Evolutionary conservation across 2,113 vertebrate species (phyloP).

Genomic region (Gymnobelideus leadbeateri): DNA sequence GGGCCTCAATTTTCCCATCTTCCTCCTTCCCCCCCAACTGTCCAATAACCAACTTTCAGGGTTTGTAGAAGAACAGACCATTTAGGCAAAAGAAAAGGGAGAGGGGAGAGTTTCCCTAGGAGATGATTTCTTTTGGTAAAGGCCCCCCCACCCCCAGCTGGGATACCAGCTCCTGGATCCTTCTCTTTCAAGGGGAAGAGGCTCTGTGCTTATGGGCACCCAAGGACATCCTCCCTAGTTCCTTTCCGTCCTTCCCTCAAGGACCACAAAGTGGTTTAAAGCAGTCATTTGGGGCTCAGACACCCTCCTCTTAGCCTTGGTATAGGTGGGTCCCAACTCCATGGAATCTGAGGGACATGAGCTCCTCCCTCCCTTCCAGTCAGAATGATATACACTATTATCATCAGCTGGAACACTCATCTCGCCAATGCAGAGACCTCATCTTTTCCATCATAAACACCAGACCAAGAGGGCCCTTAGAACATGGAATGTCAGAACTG

Average conservation of each 20-base stretch:
- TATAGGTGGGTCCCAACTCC: background rate
- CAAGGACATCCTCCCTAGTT: background rate
- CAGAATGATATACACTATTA: background rate
- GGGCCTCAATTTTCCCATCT: background rate
- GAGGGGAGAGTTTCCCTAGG: conserved; percentile 74
- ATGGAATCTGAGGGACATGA: too few relatives aligned
- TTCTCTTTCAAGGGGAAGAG: too few relatives aligned
- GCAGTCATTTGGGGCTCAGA: background rate
- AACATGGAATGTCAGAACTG: too few relatives aligned
- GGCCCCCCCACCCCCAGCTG: conserved; percentile 10
- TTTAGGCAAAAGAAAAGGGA: conserved; percentile 33
- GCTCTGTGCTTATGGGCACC: too few relatives aligned
- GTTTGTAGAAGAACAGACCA: conserved; percentile 5
- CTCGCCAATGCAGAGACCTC: background rate
- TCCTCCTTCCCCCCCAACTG: background rate
- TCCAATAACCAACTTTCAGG: background rate
- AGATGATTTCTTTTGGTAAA: conserved; percentile 33
- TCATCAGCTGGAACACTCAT: background rate
- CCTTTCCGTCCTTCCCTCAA: background rate
- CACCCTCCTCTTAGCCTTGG: background rate
- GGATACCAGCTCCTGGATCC: conserved; percentile 7
- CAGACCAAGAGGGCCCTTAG: background rate
- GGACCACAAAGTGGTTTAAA: background rate
- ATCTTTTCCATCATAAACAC: background rate
- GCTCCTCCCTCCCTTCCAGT: background rate